These are phyloP conservation scores for Urocynchramus pylzowi DNA, from an alignment of 2,113 vertebrate species.

Conservation along the genomic window DNA sequence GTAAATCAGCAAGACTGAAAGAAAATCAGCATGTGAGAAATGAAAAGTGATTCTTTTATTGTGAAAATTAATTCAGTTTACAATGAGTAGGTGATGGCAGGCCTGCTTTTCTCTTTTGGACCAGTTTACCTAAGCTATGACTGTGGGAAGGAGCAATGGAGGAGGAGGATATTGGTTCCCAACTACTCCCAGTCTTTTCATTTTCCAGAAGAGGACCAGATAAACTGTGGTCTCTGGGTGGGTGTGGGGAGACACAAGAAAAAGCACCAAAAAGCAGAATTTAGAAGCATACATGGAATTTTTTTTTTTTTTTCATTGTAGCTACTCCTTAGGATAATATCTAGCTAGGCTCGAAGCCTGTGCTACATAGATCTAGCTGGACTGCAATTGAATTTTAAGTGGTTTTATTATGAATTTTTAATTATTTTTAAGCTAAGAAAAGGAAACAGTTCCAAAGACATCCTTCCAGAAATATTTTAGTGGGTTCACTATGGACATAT, in stretches of 20 bases:
- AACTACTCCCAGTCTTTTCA: rapidly evolving
- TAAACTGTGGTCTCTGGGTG: not conserved
- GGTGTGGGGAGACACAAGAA: not conserved
- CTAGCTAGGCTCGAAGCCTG: not conserved
- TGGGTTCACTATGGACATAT: not conserved
- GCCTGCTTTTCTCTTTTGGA: not conserved
- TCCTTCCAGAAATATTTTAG: not conserved
- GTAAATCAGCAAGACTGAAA: not conserved
- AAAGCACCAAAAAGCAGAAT: not conserved
- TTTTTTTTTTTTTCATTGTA: not conserved
- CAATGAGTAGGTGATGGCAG: not conserved
- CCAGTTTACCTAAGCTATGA: not conserved
- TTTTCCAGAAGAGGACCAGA: not conserved
- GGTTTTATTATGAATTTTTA: not conserved
- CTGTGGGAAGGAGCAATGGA: not conserved
- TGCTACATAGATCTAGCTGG: not conserved
- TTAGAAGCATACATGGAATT: not conserved
- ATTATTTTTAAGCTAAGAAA: not conserved
- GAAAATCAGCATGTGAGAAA: not conserved
- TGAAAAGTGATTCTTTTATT: not conserved
- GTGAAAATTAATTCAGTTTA: not conserved
- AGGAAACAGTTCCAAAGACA: not conserved
- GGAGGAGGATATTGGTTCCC: not conserved
- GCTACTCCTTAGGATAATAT: not conserved
- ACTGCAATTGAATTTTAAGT: not conserved